These are phyloP conservation scores for Chesias legatella DNA, from an alignment of 2,888 invertebrate genomes.

Conservation along the genomic window DNA sequence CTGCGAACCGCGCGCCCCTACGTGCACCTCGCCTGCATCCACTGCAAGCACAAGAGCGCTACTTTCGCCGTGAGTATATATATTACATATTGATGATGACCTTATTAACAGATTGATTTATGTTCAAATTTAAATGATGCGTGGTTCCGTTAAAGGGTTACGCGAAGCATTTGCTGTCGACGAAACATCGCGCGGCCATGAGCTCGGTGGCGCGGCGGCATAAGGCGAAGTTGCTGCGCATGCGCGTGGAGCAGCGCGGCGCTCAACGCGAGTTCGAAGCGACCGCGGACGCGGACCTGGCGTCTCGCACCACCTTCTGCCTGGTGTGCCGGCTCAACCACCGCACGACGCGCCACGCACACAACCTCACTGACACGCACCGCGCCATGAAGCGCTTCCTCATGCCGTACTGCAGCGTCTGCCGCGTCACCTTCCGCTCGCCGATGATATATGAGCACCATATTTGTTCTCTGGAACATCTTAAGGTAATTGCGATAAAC, in stretches of 20 bases:
- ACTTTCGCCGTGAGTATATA: conserved; percentile 83
- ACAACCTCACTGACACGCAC: conserved; percentile 89
- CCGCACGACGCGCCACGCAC: conserved; percentile 87
- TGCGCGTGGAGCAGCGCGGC: conserved; percentile 89
- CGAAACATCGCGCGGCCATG: conserved; percentile 87
- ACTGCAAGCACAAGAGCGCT: conserved; percentile 86
- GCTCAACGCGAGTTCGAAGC: conserved; percentile 90
- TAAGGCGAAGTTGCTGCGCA: conserved; percentile 86
- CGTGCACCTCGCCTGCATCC: conserved; percentile 88
- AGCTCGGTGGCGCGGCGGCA: conserved; percentile 86
- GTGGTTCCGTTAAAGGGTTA: conserved; percentile 82
- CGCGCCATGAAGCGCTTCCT: conserved; percentile 92
- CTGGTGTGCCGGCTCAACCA: conserved; percentile 88
- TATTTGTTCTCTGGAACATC: conserved; percentile 89
- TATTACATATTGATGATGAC: no score
- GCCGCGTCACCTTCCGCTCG: conserved; percentile 88
- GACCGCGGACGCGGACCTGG: conserved; percentile 81
- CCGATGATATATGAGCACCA: conserved; percentile 93
- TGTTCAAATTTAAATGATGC: no score
- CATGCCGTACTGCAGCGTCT: conserved; percentile 89
- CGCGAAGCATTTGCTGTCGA: conserved; percentile 85
- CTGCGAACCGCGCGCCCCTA: conserved; percentile 78
- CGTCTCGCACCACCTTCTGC: conserved; percentile 84
- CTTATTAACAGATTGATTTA: no score
- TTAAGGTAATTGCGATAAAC: conserved; percentile 78